Evolutionary conservation across 2,888 invertebrate species (phyloP).

Genomic region (Perizoma flavofasciatum): DNA sequence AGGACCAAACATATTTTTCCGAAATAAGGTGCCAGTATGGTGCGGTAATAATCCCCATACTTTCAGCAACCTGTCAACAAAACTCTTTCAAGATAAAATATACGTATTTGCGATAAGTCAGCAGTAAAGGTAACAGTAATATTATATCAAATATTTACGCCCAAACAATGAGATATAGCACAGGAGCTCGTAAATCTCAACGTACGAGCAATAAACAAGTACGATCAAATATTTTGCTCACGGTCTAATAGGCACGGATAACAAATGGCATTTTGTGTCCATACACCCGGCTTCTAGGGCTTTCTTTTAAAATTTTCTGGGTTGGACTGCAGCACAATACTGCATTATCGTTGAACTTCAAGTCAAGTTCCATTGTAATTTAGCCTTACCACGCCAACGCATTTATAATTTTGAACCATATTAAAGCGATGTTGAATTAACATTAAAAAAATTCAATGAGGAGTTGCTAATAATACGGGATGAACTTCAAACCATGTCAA

Average conservation of each 20-base stretch:
- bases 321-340: neutral
- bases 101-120: neutral
- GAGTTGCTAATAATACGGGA: neutral
- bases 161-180: conserved; percentile 15
- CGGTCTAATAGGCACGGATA: conserved; percentile 23
- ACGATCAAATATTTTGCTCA: conserved; percentile 28
- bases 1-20: too few relatives aligned
- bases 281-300: neutral
- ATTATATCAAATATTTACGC: conserved; percentile 19
- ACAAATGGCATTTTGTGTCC: conserved; percentile 17
- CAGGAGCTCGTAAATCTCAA: conserved; percentile 25
- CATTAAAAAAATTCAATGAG: conserved; percentile 12
- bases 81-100: neutral
- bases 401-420: too few relatives aligned
- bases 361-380: too few relatives aligned
- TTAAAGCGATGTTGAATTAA: conserved; percentile 1
- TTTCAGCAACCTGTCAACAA: too few relatives aligned
- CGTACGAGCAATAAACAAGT: conserved; percentile 24
- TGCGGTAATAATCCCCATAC: too few relatives aligned
- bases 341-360: neutral
- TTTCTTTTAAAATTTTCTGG: neutral
- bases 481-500: too few relatives aligned
- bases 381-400: too few relatives aligned
- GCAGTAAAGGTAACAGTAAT: neutral
- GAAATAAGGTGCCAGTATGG: too few relatives aligned